Percentiles rank a stretch among this genome's conserved stretches.
phyloP scores from a whole-genome alignment of 2,888 invertebrate species.

The Drosophila mulleri region DNA sequence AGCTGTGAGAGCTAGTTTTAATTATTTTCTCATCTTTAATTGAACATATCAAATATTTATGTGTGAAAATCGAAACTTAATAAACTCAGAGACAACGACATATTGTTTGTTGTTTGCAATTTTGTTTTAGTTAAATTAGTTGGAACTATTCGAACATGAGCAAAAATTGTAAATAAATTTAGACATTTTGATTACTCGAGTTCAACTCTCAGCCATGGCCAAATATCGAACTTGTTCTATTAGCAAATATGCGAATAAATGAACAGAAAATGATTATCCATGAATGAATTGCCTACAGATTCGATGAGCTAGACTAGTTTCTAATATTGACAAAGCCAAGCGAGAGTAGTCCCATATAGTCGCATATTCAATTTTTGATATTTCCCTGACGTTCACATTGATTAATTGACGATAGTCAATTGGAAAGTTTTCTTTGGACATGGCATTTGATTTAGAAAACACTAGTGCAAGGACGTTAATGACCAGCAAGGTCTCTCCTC shows the following conservation, averaged over 20 bases:
- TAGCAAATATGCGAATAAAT: background rate
- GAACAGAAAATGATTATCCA: background rate
- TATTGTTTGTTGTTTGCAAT: background rate
- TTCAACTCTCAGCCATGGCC: too few species aligned
- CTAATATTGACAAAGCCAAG: too few species aligned
- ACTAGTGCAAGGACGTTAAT: slow-evolving; percentile 39
- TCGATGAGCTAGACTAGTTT: background rate
- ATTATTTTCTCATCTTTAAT: background rate
- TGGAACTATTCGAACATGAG: too few species aligned
- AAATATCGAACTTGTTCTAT: background rate
- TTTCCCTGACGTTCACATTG: background rate
- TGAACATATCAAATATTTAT: background rate
- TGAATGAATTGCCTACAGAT: background rate
- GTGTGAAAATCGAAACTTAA: background rate
- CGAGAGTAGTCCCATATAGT: too few species aligned
- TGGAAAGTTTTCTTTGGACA: background rate
- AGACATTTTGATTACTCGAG: too few species aligned
- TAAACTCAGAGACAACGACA: background rate
- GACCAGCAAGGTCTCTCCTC: slow-evolving; percentile 16
- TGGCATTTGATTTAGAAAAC: slow-evolving; percentile 16
- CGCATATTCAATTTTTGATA: background rate
- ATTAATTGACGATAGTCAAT: background rate
- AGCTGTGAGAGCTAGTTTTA: background rate
- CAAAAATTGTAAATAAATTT: too few species aligned
- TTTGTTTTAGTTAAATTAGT: background rate